These are phyloP conservation scores for Platalea minor DNA, from an alignment of 2,797 vertebrate genomes.

Conservation along the genomic window DNA sequence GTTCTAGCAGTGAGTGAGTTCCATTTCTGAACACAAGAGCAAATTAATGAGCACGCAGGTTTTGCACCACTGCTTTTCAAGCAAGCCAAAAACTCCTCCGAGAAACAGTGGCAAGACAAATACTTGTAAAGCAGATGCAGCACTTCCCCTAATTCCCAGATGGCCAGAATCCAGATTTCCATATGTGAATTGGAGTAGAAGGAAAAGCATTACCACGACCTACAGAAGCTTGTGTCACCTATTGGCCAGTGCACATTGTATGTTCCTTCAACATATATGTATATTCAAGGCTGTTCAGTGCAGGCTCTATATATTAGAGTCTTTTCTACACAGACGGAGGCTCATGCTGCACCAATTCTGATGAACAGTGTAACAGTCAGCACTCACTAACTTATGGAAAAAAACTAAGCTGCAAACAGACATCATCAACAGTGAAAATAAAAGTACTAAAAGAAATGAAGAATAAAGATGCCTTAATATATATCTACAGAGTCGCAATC, in stretches of 20 bases:
- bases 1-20: not conserved
- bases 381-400: not conserved
- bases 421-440: not conserved
- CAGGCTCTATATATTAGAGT: not conserved
- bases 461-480: not conserved
- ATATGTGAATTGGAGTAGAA: not conserved
- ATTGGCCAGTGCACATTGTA: not conserved
- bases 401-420: not conserved
- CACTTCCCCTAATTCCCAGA: not conserved
- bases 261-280: not conserved
- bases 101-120: not conserved
- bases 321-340: not conserved
- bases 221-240: not conserved
- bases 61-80: not conserved
- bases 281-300: not conserved
- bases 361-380: rapidly evolving
- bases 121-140: not conserved
- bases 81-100: not conserved
- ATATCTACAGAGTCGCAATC: not conserved
- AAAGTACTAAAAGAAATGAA: not conserved
- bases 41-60: not conserved
- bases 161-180: not conserved
- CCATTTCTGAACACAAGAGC: not conserved
- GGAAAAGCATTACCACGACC: not conserved
- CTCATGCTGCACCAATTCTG: not conserved